A percentile compares a stretch with the other conserved stretches of the same genome.
Conservation (phyloP, 2,113 vertebrate species). For the Tragelaphus scriptus region DNA sequence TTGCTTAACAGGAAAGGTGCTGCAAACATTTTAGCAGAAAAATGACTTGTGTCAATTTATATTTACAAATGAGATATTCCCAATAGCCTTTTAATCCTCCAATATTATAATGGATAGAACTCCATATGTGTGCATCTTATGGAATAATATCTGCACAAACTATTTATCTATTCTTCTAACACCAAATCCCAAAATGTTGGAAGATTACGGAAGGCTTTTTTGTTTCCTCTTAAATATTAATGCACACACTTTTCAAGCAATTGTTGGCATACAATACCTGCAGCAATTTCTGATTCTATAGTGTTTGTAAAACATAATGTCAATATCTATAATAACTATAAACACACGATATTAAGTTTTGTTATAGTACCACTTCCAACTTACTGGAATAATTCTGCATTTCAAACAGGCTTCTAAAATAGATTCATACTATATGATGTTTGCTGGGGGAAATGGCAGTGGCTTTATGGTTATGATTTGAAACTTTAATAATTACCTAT, state of each 20-base stretch:
- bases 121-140: constrained; percentile 12
- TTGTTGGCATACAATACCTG: constrained; percentile 29
- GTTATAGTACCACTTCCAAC: constrained; percentile 34
- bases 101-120: constrained; percentile 1
- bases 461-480: constrained; percentile 21
- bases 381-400: constrained; percentile 30
- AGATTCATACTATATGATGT: neutral
- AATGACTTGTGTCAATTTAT: constrained; percentile 21
- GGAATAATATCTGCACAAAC: constrained; percentile 38
- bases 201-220: constrained; percentile 44
- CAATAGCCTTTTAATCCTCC: constrained; percentile 29
- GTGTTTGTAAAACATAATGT: constrained; percentile 48
- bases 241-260: constrained; percentile 45
- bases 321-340: constrained; percentile 55
- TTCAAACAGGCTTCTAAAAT: constrained; percentile 30
- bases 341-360: constrained; percentile 47
- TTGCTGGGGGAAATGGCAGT: neutral
- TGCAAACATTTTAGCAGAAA: neutral
- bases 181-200: constrained; percentile 40
- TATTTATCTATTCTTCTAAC: constrained; percentile 58
- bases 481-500: constrained; percentile 45
- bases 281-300: constrained; percentile 35
- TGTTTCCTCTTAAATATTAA: constrained; percentile 65
- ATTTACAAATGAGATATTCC: constrained; percentile 41
- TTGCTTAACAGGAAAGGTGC: neutral